Base-by-base conservation (phyloP, 2,888 invertebrate genomes). In the Xestia xanthographa region DNA sequence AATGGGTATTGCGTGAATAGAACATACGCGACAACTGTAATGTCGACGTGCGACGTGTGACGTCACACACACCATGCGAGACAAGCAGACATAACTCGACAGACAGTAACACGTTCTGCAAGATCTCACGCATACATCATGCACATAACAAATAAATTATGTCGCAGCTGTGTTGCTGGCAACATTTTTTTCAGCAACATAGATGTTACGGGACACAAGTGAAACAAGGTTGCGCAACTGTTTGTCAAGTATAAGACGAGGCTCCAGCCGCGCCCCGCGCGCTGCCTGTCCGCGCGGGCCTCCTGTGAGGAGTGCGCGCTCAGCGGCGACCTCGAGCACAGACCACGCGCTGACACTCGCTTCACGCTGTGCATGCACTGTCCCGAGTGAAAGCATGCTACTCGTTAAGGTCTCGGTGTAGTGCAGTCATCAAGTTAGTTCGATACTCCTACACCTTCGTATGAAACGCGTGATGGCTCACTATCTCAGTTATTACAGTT, bases 1-100 rank as follows among this genome's bases (percentile, higher is more conserved):
- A 86, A 86, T 86, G 66, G 71, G n/a, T n/a, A n/a, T n/a, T n/a
- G n/a, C n/a, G 4, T 29, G 66, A 75, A 69, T 38, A 58, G 56
- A 81, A 85, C 82, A 87, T 84, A 72, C 60, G 74, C 75, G 34
- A 70, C 70, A 41, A 50, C 22, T 66, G 66, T 76, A 53, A 74
- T 71, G 67, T 5, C 3, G 22, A 3, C 2, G 50, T 9, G n/a
- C 12, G 53, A 56, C 26, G 53, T 3, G n/a, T 5, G n/a, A 53
- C 68, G 34, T 63, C 63, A 69, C n/a, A n/a, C 34, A 26, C 58
- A 34, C 34, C 26, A 20, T 12, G 56, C 38, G 48, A 26, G 6
- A 20, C 29, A 6, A 43, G 22, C 66, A 56, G 34, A 34, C 5
- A 43, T 34, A 38, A 77, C 38, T 41, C 41, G 41, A 34, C 34